Evolutionary conservation across 2,113 vertebrate species (phyloP).

Genomic region (Pomatostomus ruficeps): DNA sequence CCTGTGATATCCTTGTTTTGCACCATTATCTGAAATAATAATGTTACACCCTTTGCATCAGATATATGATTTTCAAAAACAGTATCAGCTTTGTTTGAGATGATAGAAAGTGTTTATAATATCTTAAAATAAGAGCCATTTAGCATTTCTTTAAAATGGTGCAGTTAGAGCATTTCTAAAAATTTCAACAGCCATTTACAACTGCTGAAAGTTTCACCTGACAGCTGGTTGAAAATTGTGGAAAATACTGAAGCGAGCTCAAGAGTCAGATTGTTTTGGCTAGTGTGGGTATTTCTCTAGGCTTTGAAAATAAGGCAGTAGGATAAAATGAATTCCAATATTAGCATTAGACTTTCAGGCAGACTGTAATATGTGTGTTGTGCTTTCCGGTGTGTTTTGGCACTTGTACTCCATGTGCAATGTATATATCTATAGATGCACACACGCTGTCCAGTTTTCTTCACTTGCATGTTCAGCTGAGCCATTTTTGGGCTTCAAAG

Average conservation of each 20-base stretch:
- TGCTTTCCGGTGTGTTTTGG: not conserved
- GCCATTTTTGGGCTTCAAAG: not conserved
- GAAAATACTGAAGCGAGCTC: not conserved
- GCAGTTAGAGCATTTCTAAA: not conserved
- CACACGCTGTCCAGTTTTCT: not conserved
- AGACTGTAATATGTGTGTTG: not conserved
- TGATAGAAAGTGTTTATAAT: not conserved
- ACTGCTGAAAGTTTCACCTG: not conserved
- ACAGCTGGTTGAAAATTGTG: not conserved
- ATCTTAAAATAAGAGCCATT: not conserved
- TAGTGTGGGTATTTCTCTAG: not conserved
- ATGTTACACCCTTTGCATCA: not conserved
- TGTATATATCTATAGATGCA: not conserved
- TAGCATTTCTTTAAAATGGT: not conserved
- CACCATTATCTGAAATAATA: not conserved
- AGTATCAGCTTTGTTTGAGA: not conserved
- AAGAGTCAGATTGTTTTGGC: conserved; percentile 19
- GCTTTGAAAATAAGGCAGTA: not conserved
- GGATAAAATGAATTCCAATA: not conserved
- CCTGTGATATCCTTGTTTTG: not conserved
- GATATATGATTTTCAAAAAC: not conserved
- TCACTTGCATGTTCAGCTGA: not conserved
- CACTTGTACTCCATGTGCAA: not conserved
- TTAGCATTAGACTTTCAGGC: not conserved
- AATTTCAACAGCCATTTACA: not conserved